Conservation (phyloP, 2,888 invertebrate genomes). For the Eupithecia subumbrata region DNA sequence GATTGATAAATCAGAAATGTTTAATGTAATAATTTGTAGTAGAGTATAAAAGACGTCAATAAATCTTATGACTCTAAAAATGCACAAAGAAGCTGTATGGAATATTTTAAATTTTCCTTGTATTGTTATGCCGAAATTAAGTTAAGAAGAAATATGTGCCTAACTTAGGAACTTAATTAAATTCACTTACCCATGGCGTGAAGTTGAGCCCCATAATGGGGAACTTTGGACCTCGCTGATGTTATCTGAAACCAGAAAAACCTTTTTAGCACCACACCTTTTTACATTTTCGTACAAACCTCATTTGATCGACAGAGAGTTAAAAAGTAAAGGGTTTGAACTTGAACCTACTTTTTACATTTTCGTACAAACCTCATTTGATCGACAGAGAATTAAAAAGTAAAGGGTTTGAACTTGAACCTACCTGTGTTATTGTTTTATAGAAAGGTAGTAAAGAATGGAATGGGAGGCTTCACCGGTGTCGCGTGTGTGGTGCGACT, state of each 20-base stretch:
- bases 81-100: background rate
- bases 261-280: conserved; percentile 21
- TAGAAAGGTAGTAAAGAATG: conserved; percentile 45
- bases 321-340: background rate
- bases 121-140: background rate
- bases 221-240: conserved; percentile 52
- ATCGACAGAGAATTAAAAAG: background rate
- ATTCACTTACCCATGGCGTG: conserved; percentile 67
- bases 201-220: conserved; percentile 75
- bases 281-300: background rate
- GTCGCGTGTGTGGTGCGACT: conserved; percentile 70
- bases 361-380: background rate
- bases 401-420: conserved; percentile 23
- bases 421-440: conserved; percentile 46
- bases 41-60: background rate
- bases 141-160: background rate
- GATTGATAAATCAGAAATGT: conserved; percentile 21
- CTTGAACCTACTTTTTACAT: conserved; percentile 38
- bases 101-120: background rate
- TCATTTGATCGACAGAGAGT: background rate
- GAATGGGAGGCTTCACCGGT: conserved; percentile 58
- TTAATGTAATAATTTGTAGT: conserved; percentile 8
- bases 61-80: background rate
- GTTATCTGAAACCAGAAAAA: conserved; percentile 54
- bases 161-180: background rate